phyloP scores from a whole-genome alignment of 1,140 invertebrate species.

The Listronotus bonariensis region DNA sequence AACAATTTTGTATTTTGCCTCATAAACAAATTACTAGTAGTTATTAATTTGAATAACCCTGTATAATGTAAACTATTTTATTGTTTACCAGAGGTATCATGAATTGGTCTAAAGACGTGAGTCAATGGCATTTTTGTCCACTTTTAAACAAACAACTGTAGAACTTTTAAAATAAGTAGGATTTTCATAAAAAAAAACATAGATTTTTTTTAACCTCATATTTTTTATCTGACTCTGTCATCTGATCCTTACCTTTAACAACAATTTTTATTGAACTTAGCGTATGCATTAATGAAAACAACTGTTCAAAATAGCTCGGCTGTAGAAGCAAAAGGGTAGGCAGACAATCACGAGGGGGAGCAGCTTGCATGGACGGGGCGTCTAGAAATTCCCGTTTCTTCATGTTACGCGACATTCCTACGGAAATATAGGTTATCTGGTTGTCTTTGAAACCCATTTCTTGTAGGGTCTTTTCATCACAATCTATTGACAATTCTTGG shows the following conservation, averaged over 20 bases:
- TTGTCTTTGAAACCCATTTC: constrained; percentile 93
- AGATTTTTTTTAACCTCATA: too few relatives aligned
- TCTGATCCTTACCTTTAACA: constrained; percentile 57
- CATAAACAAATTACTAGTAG: too few relatives aligned
- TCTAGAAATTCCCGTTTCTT: constrained; percentile 73
- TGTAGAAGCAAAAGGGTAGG: constrained; percentile 84
- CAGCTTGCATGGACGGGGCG: constrained; percentile 75
- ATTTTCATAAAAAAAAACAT: too few relatives aligned
- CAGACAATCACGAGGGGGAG: constrained; percentile 79
- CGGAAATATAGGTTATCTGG: constrained; percentile 86
- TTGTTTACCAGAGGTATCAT: too few relatives aligned
- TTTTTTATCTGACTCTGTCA: too few relatives aligned
- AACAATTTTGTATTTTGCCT: too few relatives aligned
- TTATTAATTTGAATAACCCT: too few relatives aligned
- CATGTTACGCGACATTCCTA: constrained; percentile 78
- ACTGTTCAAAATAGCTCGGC: constrained; percentile 85
- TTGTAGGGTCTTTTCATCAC: constrained; percentile 85
- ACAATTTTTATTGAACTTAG: constrained; percentile 81
- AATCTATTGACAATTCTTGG: constrained; percentile 90
- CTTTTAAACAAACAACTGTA: too few relatives aligned
- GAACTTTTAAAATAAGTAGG: too few relatives aligned
- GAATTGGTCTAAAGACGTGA: too few relatives aligned
- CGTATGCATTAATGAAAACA: constrained; percentile 88
- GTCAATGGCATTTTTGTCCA: too few relatives aligned
- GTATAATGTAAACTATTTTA: too few relatives aligned